phyloP scores from a whole-genome alignment of 2,888 invertebrate genomes.

The Aphodius sticticus region DNA sequence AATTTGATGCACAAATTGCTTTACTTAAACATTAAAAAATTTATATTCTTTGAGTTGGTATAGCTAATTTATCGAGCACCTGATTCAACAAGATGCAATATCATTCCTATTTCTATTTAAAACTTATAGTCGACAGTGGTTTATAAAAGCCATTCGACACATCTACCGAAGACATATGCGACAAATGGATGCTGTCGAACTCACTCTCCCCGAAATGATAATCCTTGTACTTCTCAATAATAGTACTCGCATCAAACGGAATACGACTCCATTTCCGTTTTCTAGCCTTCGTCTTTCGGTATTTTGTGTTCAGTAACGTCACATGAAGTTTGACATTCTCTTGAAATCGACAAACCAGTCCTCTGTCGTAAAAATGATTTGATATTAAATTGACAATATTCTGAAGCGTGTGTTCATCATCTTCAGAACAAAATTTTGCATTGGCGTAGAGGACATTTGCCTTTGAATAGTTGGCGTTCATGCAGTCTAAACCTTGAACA shows the following conservation, averaged over 20 bases:
- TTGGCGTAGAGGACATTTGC: slow-evolving; percentile 84
- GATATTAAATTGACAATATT: slow-evolving; percentile 68
- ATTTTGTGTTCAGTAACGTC: slow-evolving; percentile 81
- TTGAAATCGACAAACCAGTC: slow-evolving; percentile 63
- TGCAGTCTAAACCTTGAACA: slow-evolving; percentile 82
- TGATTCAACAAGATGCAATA: neutral
- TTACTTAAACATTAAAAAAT: neutral
- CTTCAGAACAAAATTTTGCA: slow-evolving; percentile 61
- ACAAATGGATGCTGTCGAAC: slow-evolving; percentile 75
- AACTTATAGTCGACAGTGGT: slow-evolving; percentile 46
- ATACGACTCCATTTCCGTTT: slow-evolving; percentile 50
- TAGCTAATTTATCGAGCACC: neutral
- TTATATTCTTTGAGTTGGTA: neutral
- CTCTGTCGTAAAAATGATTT: slow-evolving; percentile 68
- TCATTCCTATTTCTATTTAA: slow-evolving; percentile 31
- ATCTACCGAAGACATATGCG: slow-evolving; percentile 63
- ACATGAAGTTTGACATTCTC: slow-evolving; percentile 83
- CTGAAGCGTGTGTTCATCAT: slow-evolving; percentile 67
- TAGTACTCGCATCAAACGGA: slow-evolving; percentile 71
- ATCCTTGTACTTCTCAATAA: slow-evolving; percentile 72
- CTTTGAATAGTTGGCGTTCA: slow-evolving; percentile 87
- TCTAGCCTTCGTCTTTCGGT: slow-evolving; percentile 53
- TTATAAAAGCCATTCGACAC: slow-evolving; percentile 70
- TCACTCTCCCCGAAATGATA: slow-evolving; percentile 76
- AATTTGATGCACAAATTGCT: neutral